Evolutionary conservation across 2,888 invertebrate genomes (phyloP).

Genomic region (Agrochola lota): DNA sequence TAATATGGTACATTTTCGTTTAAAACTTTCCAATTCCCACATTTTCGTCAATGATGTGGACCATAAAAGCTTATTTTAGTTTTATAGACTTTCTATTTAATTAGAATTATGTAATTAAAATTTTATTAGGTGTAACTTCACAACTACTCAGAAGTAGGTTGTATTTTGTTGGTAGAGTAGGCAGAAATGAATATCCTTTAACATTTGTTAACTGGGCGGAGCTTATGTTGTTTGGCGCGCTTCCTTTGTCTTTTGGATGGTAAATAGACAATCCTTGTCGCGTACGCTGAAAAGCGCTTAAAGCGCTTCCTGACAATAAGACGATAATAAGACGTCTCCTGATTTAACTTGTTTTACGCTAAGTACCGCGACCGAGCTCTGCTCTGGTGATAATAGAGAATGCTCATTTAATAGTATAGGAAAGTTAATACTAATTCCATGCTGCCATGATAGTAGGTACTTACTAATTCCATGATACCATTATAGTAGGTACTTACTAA

Average conservation of each 20-base stretch:
- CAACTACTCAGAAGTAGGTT: neutral
- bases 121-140: constrained; percentile 18
- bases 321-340: neutral
- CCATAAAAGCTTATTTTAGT: constrained; percentile 44
- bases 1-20: constrained; percentile 31
- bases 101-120: constrained; percentile 34
- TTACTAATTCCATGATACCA: too few relatives aligned
- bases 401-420: too few relatives aligned
- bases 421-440: too few relatives aligned
- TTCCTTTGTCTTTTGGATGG: constrained; percentile 53
- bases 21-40: constrained; percentile 44
- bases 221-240: constrained; percentile 37
- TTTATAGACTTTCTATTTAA: constrained; percentile 45
- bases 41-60: constrained; percentile 45
- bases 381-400: too few relatives aligned
- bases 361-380: too few relatives aligned
- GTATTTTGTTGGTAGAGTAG: neutral
- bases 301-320: too few relatives aligned
- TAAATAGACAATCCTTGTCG: constrained; percentile 32
- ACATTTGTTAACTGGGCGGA: constrained; percentile 39
- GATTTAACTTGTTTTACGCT: constrained; percentile 21
- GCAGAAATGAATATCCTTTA: constrained; percentile 4
- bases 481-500: too few relatives aligned
- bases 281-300: constrained; percentile 24
- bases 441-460: too few relatives aligned